These are phyloP conservation scores for Dromococcyx pavoninus DNA, from an alignment of 2,797 vertebrate genomes.

Conservation along the genomic window DNA sequence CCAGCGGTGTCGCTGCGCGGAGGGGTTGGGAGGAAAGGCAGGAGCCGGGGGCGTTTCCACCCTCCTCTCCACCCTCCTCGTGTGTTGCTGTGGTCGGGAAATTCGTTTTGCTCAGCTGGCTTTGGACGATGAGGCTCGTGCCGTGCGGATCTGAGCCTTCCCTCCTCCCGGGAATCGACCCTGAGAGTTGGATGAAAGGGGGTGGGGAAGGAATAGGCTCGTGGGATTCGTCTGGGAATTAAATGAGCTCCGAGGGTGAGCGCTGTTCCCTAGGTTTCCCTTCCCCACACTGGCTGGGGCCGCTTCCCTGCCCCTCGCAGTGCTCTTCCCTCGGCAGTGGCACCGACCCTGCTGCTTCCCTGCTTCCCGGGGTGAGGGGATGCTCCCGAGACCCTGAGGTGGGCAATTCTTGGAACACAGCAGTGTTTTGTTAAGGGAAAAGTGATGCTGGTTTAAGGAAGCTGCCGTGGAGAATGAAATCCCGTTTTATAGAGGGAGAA, in stretches of 20 bases:
- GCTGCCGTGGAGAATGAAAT: not conserved
- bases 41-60: not conserved
- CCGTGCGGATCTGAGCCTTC: not conserved
- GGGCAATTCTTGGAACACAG: not conserved
- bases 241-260: not conserved
- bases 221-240: not conserved
- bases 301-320: not conserved
- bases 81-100: not conserved
- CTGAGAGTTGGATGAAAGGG: not conserved
- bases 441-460: not conserved
- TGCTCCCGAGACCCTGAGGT: not conserved
- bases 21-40: not conserved
- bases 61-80: not conserved
- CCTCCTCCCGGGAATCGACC: not conserved
- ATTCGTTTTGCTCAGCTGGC: not conserved
- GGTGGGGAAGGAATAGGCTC: not conserved
- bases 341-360: accelerated
- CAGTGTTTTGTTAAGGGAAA: not conserved
- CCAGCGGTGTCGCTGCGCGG: not conserved
- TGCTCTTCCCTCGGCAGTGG: no score
- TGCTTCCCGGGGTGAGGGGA: not conserved
- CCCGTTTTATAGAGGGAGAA: not conserved
- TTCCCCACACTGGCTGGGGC: not conserved
- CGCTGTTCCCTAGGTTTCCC: not conserved
- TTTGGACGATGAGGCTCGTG: not conserved